phyloP scores from a whole-genome alignment of 2,888 invertebrate species.

The Teleiodes luculella region DNA sequence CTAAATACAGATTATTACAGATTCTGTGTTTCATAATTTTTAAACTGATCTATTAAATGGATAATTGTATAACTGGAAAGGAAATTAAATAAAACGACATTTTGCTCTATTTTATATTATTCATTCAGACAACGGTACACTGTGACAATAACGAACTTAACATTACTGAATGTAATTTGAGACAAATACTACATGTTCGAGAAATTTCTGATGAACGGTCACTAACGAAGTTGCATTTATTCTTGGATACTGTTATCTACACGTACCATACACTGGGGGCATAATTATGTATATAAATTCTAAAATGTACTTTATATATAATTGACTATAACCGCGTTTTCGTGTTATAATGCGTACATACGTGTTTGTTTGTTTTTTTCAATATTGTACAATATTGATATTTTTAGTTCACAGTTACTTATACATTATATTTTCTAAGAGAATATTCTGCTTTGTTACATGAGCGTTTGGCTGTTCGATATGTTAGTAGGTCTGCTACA shows the following conservation, averaged over 20 bases:
- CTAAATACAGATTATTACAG: no score
- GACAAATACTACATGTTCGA: conserved; percentile 47
- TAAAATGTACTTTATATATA: conserved; percentile 11
- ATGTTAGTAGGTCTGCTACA: no score
- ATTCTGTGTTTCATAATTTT: no score
- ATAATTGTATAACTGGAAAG: neutral
- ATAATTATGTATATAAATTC: conserved; percentile 7
- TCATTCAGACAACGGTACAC: conserved; percentile 80
- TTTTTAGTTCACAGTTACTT: no score
- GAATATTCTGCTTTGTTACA: no score
- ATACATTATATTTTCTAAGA: no score
- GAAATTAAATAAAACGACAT: conserved; percentile 59
- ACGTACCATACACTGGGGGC: conserved; percentile 24
- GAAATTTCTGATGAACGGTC: conserved; percentile 41
- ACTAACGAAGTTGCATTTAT: conserved; percentile 37
- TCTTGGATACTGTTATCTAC: conserved; percentile 48
- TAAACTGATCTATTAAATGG: no score
- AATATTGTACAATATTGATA: no score
- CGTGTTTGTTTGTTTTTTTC: no score
- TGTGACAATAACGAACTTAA: conserved; percentile 79
- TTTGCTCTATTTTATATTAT: conserved; percentile 74
- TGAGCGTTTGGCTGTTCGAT: no score
- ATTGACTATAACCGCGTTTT: conserved; percentile 4
- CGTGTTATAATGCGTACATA: neutral
- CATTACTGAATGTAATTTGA: conserved; percentile 62